Evolutionary conservation across 2,113 vertebrate species (phyloP), one percentile per base, ranked within the genome.

Genomic region (Syngnathoides biaculeatus): DNA sequence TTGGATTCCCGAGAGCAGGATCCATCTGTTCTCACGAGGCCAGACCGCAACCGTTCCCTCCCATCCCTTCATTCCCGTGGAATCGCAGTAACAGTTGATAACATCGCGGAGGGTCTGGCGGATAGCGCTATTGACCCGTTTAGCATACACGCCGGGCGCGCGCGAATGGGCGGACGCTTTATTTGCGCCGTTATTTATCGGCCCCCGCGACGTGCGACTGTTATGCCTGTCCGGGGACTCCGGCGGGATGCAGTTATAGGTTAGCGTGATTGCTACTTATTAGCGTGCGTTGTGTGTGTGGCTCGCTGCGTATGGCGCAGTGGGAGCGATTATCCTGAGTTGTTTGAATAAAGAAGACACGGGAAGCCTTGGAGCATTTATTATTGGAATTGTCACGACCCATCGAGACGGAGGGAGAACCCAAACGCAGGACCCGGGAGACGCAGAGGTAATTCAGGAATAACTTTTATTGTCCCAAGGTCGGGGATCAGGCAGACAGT

Each of bases 251-350:
- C 90, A 86, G 86, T 91, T 92, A 87, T 89, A 90, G 88, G 91
- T 91, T 88, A 92, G 89, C 88, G 89, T 91, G 90, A 92, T 92
- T 90, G 89, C 86, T 87, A 83, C 87, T 92, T 91, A 90, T 90
- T 89, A 90, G 86, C 79, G 79, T 86, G 71, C 71, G 73, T n/a
- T n/a, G n/a, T 58, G 70, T 19, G 71, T 47, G 79, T 40, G 56
- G 77, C 64, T 70, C 64, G 77, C n/a, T 67, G 71, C 64, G 39
- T 15, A 3, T 30, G 55, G 35, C 55, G 35, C 71, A 27, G 67
- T 72, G 68, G 72, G 55, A 22, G 73, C 79, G 80, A 79, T 86
- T 86, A 79, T 77, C 74, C 80, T 11, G 7, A 80, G 80, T 55
- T 81, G 74, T 81, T 86, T 84, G 77, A 88, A 82, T 86, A 86